Evolutionary conservation across 2,113 vertebrate species (phyloP), one percentile per base, ranked within the genome.

Genomic region (Sardina pilchardus): DNA sequence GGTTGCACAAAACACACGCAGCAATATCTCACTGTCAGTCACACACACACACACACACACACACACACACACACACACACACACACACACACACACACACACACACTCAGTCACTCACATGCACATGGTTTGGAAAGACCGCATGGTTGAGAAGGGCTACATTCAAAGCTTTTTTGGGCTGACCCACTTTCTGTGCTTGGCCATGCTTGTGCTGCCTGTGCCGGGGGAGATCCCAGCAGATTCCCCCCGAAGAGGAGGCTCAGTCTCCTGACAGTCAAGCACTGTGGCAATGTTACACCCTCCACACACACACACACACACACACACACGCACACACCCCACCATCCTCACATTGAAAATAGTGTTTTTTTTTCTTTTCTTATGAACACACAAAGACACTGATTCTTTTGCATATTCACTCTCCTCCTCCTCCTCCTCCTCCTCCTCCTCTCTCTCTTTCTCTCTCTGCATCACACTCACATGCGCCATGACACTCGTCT

Each of bases 131-230:
- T 75, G 67, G 67, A 36, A 34, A 75, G 67, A 75, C 67, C 36
- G 67, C 44, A 36, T 34, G 45, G 81, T 81, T 48, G 53, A 83
- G 85, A 63, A 85, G 90, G 92, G 88, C 90, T 94, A 91, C 89
- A 93, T 91, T 90, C 86, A 88, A 90, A 91, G 90, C 86, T 91
- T 90, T 93, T 94, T 93, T 91, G 85, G 89, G 90, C 90, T 95
- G 94, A 95, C 95, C 95, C 94, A 95, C 91, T 95, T 95, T 94
- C 94, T 91, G 91, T 92, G 94, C 95, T 93, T 93, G 93, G 93
- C 94, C 93, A 89, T 91, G 92, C 93, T 93, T 93, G 88, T 90
- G 91, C 90, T 93, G 91, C 89, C 81, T 84, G 86, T 90, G 89
- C 91, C 90, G 91, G 92, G 90, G 93, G 93, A 93, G 92, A 93